Evolutionary conservation across 2,113 vertebrate genomes (phyloP).

Genomic region (Mastomys natalensis): DNA sequence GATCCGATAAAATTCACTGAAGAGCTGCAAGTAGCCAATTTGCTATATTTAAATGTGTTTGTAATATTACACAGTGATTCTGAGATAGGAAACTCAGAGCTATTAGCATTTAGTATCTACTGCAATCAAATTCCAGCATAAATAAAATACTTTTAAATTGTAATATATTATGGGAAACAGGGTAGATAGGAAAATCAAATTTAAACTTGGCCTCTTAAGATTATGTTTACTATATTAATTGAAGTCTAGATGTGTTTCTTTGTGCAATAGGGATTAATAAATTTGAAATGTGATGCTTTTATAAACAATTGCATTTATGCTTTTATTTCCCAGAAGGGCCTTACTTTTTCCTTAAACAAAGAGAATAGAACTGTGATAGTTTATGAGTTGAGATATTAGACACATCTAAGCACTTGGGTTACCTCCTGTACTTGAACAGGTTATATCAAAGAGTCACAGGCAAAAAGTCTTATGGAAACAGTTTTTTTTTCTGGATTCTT

Average conservation of each 20-base stretch:
- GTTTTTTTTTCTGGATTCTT: neutral
- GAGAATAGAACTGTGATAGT: conserved; percentile 3
- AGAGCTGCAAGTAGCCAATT: conserved; percentile 11
- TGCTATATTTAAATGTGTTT: conserved; percentile 1
- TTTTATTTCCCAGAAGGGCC: conserved; percentile 10
- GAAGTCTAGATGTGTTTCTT: conserved; percentile 24
- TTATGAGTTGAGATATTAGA: neutral
- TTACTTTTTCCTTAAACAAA: conserved; percentile 11
- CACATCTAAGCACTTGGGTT: neutral
- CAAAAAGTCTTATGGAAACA: neutral
- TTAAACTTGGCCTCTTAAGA: neutral
- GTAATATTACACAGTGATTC: neutral
- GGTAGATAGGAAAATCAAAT: conserved; percentile 43
- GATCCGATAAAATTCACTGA: conserved; percentile 27
- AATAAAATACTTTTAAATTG: conserved; percentile 27
- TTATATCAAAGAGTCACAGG: neutral
- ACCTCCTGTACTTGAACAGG: neutral
- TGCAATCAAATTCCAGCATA: conserved; percentile 34
- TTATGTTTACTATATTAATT: neutral
- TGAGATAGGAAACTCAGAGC: conserved; percentile 3
- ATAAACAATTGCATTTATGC: conserved; percentile 46
- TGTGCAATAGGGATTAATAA: conserved; percentile 52
- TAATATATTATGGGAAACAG: neutral
- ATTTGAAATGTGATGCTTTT: conserved; percentile 49
- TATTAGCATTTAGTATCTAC: neutral